Percentiles rank a stretch among this genome's conserved stretches.
These are phyloP conservation scores for Drosophila varians DNA, from an alignment of 1,140 invertebrate genomes.

Conservation along the genomic window DNA sequence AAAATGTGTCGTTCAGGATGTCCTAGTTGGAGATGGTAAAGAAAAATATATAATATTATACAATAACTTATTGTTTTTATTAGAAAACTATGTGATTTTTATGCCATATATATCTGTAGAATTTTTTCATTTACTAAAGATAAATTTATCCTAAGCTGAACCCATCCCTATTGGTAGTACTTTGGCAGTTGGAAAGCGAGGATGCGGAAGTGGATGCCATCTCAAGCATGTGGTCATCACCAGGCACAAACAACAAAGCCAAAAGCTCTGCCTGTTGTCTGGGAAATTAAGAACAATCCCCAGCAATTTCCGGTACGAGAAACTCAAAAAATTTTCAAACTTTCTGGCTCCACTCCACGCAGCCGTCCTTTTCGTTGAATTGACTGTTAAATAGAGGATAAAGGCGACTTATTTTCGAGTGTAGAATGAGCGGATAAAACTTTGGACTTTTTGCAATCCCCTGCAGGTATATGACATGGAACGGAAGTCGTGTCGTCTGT, in stretches of 20 bases:
- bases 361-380: background rate
- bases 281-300: conserved; percentile 80
- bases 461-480: conserved; percentile 58
- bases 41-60: background rate
- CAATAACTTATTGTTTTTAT: background rate
- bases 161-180: background rate
- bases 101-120: too few relatives aligned
- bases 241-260: conserved; percentile 39
- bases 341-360: conserved; percentile 28
- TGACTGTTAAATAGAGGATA: conserved; percentile 52
- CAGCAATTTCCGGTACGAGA: conserved; percentile 76
- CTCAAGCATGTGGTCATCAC: conserved; percentile 74
- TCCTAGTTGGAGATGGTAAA: background rate
- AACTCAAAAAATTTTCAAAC: conserved; percentile 70
- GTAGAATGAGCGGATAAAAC: conserved; percentile 45
- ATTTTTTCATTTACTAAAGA: too few relatives aligned
- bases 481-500: conserved; percentile 50
- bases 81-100: background rate
- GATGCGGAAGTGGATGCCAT: conserved; percentile 53
- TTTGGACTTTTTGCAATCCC: conserved; percentile 50
- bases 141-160: background rate
- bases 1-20: conserved; percentile 55
- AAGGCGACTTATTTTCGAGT: conserved; percentile 51
- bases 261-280: conserved; percentile 60
- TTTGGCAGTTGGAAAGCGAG: background rate